Base-by-base conservation (phyloP, 2,797 vertebrate genomes). In the Austrolebias charrua region DNA sequence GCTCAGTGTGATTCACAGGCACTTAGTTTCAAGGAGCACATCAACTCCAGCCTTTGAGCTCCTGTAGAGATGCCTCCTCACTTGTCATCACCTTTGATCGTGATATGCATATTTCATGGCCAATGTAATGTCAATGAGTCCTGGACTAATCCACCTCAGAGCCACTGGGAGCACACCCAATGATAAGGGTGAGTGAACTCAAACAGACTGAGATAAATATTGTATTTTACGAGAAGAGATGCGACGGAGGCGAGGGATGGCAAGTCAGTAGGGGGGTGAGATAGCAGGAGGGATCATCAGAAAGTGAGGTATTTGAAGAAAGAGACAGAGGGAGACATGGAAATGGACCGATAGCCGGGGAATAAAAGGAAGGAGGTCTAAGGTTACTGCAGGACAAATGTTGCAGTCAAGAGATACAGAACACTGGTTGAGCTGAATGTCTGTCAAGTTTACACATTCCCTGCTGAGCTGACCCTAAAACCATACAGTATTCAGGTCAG, bases 41-140 rank as follows among this genome's bases (percentile, higher is more conserved):
- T 82, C 80, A 76, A 55, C 79, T 76, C 56, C 64, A 72, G 80
- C 76, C 78, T 73, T 67, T 15, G 77, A 75, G 69, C 74, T 75
- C 82, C 79, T 78, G 85, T 79, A 63, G 76, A 79, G 85, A 88
- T 73, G 76, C 63, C 40, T 42, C 71, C 83, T 87, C 82, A 81
- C 73, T 81, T 60, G 67, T 73, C 73, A 57, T 84, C 82, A 85
- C 84, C 88, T 92, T 90, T 90, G 86, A 92, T 90, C 84, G 81
- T 81, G 75, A 80, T 85, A 88, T 92, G 83, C 87, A 92, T 92
- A 89, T 92, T 93, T 92, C 89, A 93, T 91, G 88, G 85, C 73
- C 80, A 73, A 80, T 85, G 86, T 90, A 90, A 92, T 91, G 89
- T 88, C 90, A 89, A 88, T 89, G 90, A 91, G 86, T 89, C 83